Base-by-base conservation (phyloP, 1,140 invertebrate species). In the Phymorhynchus buccinoides region DNA sequence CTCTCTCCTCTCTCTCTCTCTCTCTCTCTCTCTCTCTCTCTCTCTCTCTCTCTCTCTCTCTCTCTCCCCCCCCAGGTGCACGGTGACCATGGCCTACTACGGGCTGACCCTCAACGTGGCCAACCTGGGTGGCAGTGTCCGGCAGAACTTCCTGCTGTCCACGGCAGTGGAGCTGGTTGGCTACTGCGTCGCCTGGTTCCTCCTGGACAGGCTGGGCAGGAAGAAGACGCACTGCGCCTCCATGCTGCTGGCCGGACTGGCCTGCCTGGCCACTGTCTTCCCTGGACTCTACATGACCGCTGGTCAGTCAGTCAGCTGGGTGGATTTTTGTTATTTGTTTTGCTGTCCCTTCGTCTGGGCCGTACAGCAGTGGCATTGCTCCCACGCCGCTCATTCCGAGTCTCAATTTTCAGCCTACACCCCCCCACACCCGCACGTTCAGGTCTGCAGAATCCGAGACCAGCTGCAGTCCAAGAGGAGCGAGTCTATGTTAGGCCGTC, bases 131-230 rank as follows among this genome's bases (percentile, higher is more conserved):
- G 85, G 90, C 48, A 84, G 84, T 82, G 82, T 91, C 84, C 93
- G 93, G 86, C 12, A 89, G 3, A 90, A 90, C 85, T 88, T 87
- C 35, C 83, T 88, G 30, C 80, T 91, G 16, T 80, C 87, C 30
- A 96, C 96, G 0, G 91, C 95, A 3, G 96, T 97, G 0, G 96
- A 97, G 93, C 94, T 96, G 86, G 96, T 96, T 0, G 96, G 95
- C 18, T 86, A 86, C 75, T 39, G 85, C 18, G 18, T 77, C 1
- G 44, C 77, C 30, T 85, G 88, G 66, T 39, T 87, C 12, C 80
- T 88, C 42, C 42, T 89, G 32, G 85, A 89, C 84, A 73, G 87
- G 30, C 52, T 86, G 37, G 88, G 88, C 1, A 37, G 87, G 22
- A 84, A 86, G 52, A 82, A 78, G n/a, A 35, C 85, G 9, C 84